phyloP scores from a whole-genome alignment of 1,140 invertebrate species.

The Acyrthosiphon pisum region DNA sequence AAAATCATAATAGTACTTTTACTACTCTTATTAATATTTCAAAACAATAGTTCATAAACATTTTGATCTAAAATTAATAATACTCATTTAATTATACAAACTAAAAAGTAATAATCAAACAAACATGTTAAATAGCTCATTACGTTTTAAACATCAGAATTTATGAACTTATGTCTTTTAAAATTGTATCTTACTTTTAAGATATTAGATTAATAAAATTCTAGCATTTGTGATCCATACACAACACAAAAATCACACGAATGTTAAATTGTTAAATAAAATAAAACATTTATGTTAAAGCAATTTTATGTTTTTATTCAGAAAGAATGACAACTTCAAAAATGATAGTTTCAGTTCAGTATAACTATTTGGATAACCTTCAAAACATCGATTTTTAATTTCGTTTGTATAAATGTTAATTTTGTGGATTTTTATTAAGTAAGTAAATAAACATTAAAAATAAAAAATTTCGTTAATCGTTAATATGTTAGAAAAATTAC shows the following conservation, averaged over 20 bases:
- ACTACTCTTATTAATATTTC: not conserved
- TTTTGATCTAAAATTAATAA: not conserved
- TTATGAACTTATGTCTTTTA: not conserved
- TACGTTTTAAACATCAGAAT: not conserved
- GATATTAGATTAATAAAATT: not conserved
- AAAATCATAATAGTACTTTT: not conserved
- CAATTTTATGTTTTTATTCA: not conserved
- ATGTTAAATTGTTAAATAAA: not conserved
- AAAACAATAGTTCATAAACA: not conserved
- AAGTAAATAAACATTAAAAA: too few relatives aligned
- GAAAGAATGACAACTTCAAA: not conserved
- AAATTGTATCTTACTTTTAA: not conserved
- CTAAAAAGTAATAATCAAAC: not conserved
- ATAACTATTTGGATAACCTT: too few relatives aligned
- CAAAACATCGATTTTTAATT: too few relatives aligned
- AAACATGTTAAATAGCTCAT: not conserved
- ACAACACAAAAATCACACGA: not conserved
- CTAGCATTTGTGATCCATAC: not conserved
- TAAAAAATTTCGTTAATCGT: too few relatives aligned
- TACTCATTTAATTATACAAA: not conserved
- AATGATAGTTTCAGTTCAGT: not conserved
- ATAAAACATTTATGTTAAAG: not conserved
- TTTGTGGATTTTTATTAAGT: too few relatives aligned
- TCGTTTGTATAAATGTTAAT: too few relatives aligned
- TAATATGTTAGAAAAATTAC: not conserved